A percentile compares a stretch with the other conserved stretches of the same genome.
These are phyloP conservation scores for Chalcosyrphus nemorum DNA, from an alignment of 2,888 invertebrate genomes.

Conservation along the genomic window DNA sequence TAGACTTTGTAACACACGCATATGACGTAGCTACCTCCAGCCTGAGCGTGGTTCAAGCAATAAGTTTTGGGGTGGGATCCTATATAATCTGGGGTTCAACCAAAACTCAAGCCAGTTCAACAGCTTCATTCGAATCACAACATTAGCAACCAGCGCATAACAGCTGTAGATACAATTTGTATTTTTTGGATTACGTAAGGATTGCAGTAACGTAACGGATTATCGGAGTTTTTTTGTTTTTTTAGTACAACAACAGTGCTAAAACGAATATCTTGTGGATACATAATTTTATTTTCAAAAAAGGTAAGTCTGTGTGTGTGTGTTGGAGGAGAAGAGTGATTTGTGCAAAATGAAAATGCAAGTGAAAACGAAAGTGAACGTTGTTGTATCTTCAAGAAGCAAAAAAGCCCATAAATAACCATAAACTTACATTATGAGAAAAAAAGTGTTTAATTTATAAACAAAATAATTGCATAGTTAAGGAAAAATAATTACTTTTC, in stretches of 20 bases:
- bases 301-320: conserved; percentile 64
- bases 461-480: neutral
- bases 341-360: conserved; percentile 57
- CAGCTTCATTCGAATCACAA: conserved; percentile 68
- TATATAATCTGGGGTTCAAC: conserved; percentile 65
- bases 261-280: conserved; percentile 62
- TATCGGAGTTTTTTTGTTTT: conserved; percentile 42
- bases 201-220: conserved; percentile 59
- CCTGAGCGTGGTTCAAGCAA: conserved; percentile 28
- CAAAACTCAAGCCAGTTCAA: conserved; percentile 69
- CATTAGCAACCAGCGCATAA: conserved; percentile 39
- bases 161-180: conserved; percentile 23
- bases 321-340: neutral
- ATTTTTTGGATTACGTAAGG: conserved; percentile 65
- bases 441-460: conserved; percentile 39
- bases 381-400: neutral
- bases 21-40: conserved; percentile 62
- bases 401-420: neutral
- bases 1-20: conserved; percentile 53
- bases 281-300: conserved; percentile 22
- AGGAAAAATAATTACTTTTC: neutral
- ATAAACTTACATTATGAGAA: conserved; percentile 11
- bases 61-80: conserved; percentile 66
- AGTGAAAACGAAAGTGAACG: conserved; percentile 68
- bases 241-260: conserved; percentile 41